Percentiles rank a stretch among this genome's conserved stretches.
These are phyloP conservation scores for Galemys pyrenaicus DNA, from an alignment of 2,113 vertebrate species.

Conservation along the genomic window DNA sequence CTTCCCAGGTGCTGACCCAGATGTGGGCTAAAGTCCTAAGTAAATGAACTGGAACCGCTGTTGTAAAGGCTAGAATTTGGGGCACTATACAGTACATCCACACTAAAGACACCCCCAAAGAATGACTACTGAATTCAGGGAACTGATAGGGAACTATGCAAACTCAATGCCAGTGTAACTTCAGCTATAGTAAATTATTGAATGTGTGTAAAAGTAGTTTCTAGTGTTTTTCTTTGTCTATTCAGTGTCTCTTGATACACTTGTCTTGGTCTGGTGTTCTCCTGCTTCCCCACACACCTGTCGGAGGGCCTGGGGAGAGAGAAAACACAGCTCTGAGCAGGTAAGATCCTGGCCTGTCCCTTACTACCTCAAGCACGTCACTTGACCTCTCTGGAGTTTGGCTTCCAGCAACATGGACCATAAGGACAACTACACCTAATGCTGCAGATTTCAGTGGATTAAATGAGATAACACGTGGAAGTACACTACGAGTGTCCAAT, in stretches of 20 bases:
- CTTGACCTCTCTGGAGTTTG: not conserved
- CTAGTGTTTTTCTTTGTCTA: not conserved
- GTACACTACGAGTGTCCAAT: not conserved
- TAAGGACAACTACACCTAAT: not conserved
- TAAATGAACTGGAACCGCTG: not conserved
- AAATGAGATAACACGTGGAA: not conserved
- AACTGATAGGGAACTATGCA: not conserved
- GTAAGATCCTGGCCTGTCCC: not conserved
- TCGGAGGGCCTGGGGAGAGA: not conserved
- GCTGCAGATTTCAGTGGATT: not conserved
- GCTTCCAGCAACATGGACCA: not conserved
- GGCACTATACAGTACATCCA: rapidly evolving
- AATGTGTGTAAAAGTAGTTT: not conserved
- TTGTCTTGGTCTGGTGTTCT: not conserved
- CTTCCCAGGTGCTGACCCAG: not conserved
- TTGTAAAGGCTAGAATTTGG: not conserved
- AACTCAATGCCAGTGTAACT: not conserved
- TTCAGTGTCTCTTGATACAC: not conserved
- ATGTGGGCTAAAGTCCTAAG: not conserved
- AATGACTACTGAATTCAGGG: not conserved
- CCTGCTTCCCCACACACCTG: not conserved
- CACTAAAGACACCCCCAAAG: not conserved
- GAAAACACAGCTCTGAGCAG: not conserved
- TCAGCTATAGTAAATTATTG: not conserved
- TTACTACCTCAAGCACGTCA: not conserved